These are phyloP conservation scores for Cosmia trapezina DNA, from an alignment of 2,888 invertebrate species.

Conservation along the genomic window DNA sequence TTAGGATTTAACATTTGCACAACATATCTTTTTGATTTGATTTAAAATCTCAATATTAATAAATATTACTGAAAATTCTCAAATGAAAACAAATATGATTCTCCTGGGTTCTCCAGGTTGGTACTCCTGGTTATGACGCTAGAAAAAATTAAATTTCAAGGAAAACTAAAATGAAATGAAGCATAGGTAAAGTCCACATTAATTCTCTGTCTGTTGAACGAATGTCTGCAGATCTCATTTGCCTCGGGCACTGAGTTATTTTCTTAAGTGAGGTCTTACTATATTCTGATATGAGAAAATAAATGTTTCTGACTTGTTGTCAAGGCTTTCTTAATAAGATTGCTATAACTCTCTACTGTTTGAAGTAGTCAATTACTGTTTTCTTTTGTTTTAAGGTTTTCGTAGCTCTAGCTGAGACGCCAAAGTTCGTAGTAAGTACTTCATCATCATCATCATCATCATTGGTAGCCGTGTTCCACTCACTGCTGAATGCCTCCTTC, in stretches of 20 bases:
- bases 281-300: constrained; percentile 79
- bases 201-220: constrained; percentile 72
- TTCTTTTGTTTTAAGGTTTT: no score
- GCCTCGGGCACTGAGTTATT: constrained; percentile 74
- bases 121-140: no score
- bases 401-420: neutral
- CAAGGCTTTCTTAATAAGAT: constrained; percentile 49
- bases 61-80: neutral
- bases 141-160: neutral
- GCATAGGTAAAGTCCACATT: constrained; percentile 57
- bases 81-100: neutral
- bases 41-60: no score
- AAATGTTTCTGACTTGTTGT: constrained; percentile 79
- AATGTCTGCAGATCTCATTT: constrained; percentile 75
- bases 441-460: no score
- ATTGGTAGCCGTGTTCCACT: no score
- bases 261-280: constrained; percentile 73
- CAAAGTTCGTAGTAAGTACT: neutral
- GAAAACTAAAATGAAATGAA: constrained; percentile 36
- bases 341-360: neutral
- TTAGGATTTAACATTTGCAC: neutral
- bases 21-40: neutral
- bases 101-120: neutral
- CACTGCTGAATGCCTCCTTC: no score
- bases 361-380: neutral